Base-by-base conservation (phyloP, 2,797 vertebrate species). In the Merluccius polli region DNA sequence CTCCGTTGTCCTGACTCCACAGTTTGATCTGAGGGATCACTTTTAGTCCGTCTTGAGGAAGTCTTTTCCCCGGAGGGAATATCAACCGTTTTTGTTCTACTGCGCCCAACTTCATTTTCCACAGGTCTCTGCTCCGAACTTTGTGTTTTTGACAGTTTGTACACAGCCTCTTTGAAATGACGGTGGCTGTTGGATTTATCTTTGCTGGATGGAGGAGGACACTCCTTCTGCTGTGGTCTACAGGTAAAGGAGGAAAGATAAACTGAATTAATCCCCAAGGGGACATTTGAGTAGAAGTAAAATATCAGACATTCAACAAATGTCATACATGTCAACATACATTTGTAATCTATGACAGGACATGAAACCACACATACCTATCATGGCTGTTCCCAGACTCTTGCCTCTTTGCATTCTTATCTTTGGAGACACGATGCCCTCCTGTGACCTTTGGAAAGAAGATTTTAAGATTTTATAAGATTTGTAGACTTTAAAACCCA, bases 91-190 rank as follows among this genome's bases (percentile, higher is more conserved):
- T 74, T 81, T 30, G 21, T 52, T 81, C 78, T 79, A 73, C 16
- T 48, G 27, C 1, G 1, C 30, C 79, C 65, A 35, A 76, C 77
- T 10, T 81, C 52, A 44, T 85, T 81, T 48, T 69, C 41, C 77
- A 29, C 21, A 63, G 79, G 33, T 72, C 75, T 85, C 41, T 75
- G 65, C 38, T 81, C 77, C 75, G 78, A 68, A 70, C 65, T 24
- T 18, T 74, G 32, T 9, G 73, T 59, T 81, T 83, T 77, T 73
- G 41, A 0, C 73, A 44, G 69, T 70, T 70, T 90, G 79, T 86
- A 89, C 24, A 81, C 72, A 33, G 90, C 77, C 21, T 85, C 88
- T 87, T 89, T 91, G 59, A 86, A 77, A 3, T 73, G 74, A 30
- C 73, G 87, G 10, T 16, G 38, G 52, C 77, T 82, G 63, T 75